A percentile compares a stretch with the other conserved stretches of the same genome.
Conservation (phyloP, 2,797 vertebrate species). For the Centroberyx gerrardi region DNA sequence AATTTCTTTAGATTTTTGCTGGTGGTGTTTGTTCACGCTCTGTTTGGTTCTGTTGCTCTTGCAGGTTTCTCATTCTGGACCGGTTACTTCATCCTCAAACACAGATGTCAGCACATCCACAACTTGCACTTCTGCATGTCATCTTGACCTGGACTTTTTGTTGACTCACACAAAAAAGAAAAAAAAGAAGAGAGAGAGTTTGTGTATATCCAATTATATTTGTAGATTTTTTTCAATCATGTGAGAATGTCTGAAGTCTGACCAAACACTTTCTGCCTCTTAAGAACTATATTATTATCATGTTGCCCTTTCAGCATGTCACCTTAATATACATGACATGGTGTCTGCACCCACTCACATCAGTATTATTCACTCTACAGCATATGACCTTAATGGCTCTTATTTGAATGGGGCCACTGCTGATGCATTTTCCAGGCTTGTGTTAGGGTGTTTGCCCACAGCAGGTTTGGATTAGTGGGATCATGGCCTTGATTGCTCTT, state of each 20-base stretch:
- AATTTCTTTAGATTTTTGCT: conserved; percentile 1
- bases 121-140: conserved; percentile 20
- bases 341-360: conserved; percentile 41
- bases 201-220: neutral
- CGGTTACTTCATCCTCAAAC: neutral
- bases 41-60: conserved; percentile 19
- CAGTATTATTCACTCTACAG: conserved; percentile 25
- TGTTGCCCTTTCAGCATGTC: conserved; percentile 6
- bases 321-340: conserved; percentile 32
- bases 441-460: conserved; percentile 69
- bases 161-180: neutral
- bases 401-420: conserved; percentile 51
- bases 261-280: neutral
- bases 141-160: conserved; percentile 23
- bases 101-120: conserved; percentile 24
- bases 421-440: conserved; percentile 71
- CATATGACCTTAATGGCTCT: conserved; percentile 43
- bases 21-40: conserved; percentile 13
- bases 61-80: neutral
- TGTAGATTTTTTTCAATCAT: no score
- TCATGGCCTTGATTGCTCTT: conserved; percentile 68
- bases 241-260: neutral
- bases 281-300: neutral
- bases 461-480: conserved; percentile 77
- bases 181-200: neutral